phyloP scores from a whole-genome alignment of 1,140 invertebrate species.

The Dinoponera quadriceps region DNA sequence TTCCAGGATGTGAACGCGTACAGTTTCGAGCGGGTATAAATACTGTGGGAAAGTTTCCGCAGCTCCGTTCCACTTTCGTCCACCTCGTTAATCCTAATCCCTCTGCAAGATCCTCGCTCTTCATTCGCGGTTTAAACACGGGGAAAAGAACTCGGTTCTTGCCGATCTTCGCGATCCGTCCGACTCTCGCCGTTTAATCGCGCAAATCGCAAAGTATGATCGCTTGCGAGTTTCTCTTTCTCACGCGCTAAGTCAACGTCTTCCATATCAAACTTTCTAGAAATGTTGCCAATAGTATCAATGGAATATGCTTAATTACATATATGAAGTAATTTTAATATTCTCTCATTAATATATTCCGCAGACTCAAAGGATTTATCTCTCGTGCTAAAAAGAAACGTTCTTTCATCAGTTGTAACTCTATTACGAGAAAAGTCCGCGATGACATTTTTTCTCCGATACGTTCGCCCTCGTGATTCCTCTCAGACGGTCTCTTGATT shows the following conservation, averaged over 20 bases:
- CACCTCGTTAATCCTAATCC: not conserved
- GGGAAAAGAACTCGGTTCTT: not conserved
- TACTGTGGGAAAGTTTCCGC: conserved; percentile 25
- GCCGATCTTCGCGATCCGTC: not conserved
- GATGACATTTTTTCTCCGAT: conserved; percentile 30
- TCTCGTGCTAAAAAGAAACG: not conserved
- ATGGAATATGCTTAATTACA: no score
- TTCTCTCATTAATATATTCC: no score
- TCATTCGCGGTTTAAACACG: not conserved
- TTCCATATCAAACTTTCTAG: no score
- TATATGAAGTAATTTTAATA: no score
- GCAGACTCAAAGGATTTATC: no score
- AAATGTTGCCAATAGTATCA: no score
- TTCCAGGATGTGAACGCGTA: no score
- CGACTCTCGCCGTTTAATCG: conserved; percentile 5
- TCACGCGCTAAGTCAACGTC: no score
- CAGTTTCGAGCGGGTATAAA: not conserved
- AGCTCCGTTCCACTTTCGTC: not conserved
- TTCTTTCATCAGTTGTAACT: conserved; percentile 12
- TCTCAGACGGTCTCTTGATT: not conserved
- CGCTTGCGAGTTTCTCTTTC: not conserved
- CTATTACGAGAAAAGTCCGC: conserved; percentile 18
- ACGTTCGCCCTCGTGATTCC: not conserved
- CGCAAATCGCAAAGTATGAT: not conserved
- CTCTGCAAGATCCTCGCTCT: conserved; percentile 5